Evolutionary conservation across 2,113 vertebrate species (phyloP).

Genomic region (Hepsetus odoe): DNA sequence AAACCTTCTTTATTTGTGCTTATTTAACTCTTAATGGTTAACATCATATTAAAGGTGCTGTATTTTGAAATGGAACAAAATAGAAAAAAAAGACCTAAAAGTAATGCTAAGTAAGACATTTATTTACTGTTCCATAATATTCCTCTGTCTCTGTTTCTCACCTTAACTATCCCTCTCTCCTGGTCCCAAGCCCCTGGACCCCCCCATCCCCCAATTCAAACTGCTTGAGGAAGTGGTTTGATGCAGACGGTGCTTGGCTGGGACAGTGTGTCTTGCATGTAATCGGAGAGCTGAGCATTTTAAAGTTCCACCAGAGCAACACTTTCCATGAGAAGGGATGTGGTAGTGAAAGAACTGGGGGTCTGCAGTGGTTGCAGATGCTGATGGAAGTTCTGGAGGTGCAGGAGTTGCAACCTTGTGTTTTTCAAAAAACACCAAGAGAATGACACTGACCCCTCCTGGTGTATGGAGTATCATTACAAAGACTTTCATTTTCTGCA

Average conservation of each 20-base stretch:
- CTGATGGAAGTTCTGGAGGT: constrained; percentile 23
- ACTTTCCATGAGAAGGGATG: constrained; percentile 70
- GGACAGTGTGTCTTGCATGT: constrained; percentile 64
- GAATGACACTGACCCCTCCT: constrained; percentile 56
- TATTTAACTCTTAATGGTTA: no score
- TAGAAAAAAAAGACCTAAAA: not conserved
- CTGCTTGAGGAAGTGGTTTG: constrained; percentile 74
- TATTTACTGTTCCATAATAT: no score
- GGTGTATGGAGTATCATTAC: constrained; percentile 17
- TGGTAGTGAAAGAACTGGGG: constrained; percentile 55
- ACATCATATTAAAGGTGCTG: no score
- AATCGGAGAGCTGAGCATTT: constrained; percentile 71
- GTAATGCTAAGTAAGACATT: not conserved
- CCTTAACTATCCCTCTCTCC: constrained; percentile 42
- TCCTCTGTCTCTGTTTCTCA: constrained; percentile 19
- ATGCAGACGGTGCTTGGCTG: constrained; percentile 69
- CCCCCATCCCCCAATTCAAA: constrained; percentile 46
- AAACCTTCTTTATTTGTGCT: no score
- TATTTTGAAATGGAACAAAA: no score
- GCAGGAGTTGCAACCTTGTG: not conserved
- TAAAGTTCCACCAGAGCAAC: constrained; percentile 79
- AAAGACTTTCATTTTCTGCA: not conserved
- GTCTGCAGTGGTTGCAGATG: constrained; percentile 23
- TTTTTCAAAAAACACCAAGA: not conserved
- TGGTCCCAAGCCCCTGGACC: constrained; percentile 6